Evolutionary conservation across 2,888 invertebrate species (phyloP).

Genomic region (Acanthopleura granulata): DNA sequence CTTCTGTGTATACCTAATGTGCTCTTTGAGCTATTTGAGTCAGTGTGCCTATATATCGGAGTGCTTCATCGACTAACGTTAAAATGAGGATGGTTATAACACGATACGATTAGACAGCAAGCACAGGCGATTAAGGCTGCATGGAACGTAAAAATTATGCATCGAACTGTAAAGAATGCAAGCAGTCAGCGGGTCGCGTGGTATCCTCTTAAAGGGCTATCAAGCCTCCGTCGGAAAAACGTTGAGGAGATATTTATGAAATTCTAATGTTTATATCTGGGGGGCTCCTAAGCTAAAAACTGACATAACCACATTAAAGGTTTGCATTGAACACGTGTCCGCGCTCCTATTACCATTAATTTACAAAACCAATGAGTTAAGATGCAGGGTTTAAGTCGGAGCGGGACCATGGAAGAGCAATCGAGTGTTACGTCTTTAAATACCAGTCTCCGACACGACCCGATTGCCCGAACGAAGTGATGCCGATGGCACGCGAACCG

Average conservation of each 20-base stretch:
- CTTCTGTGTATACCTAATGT: too few species aligned
- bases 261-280: constrained; percentile 1
- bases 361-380: constrained; percentile 8
- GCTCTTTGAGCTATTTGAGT: too few species aligned
- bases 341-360: not conserved
- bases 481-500: not conserved
- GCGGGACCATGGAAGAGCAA: not conserved
- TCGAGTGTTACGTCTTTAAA: not conserved
- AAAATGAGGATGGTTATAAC: too few species aligned
- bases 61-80: too few species aligned
- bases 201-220: not conserved
- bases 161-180: too few species aligned
- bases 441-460: not conserved
- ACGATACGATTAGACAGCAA: too few species aligned
- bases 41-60: too few species aligned
- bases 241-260: not conserved
- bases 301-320: constrained; percentile 7
- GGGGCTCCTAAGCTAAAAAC: not conserved
- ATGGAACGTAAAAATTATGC: too few species aligned
- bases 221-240: not conserved
- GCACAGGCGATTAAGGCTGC: too few species aligned
- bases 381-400: not conserved
- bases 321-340: not conserved
- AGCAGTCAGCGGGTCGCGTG: not conserved
- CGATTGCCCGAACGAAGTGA: too few species aligned